These are phyloP conservation scores for Iselma pallidipennis DNA, from an alignment of 2,888 invertebrate genomes.

Conservation along the genomic window DNA sequence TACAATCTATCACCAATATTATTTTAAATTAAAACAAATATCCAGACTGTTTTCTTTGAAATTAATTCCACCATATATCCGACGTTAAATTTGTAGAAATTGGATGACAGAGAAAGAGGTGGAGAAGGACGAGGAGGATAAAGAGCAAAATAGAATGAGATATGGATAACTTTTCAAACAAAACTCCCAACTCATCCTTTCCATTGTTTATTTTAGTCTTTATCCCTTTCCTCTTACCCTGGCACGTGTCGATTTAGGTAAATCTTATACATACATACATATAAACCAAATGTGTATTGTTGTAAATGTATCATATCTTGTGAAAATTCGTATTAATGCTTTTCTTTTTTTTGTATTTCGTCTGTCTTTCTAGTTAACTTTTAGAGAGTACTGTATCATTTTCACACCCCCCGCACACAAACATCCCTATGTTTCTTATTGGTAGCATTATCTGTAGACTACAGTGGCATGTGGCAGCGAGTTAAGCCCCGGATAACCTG, in stretches of 20 bases:
- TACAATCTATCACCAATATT: slow-evolving; percentile 7
- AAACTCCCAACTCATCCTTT: background rate
- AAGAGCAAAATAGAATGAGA: background rate
- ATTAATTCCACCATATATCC: slow-evolving; percentile 2
- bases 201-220: slow-evolving; percentile 13
- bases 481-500: slow-evolving; percentile 23
- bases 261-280: background rate
- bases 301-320: background rate
- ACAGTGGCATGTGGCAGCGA: slow-evolving; percentile 17
- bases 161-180: background rate
- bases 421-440: background rate
- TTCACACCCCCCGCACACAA: background rate
- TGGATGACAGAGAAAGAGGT: background rate
- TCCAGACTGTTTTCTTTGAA: slow-evolving; percentile 11
- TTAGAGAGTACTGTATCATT: background rate
- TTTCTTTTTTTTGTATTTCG: background rate
- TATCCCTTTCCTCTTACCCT: background rate
- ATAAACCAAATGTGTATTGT: background rate
- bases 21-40: slow-evolving; percentile 18
- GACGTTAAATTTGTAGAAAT: background rate
- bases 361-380: background rate
- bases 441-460: background rate
- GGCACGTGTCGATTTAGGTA: background rate
- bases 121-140: background rate
- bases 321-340: no score